These are phyloP conservation scores for Andricus quercusramuli DNA, from an alignment of 2,888 invertebrate species.

Conservation along the genomic window DNA sequence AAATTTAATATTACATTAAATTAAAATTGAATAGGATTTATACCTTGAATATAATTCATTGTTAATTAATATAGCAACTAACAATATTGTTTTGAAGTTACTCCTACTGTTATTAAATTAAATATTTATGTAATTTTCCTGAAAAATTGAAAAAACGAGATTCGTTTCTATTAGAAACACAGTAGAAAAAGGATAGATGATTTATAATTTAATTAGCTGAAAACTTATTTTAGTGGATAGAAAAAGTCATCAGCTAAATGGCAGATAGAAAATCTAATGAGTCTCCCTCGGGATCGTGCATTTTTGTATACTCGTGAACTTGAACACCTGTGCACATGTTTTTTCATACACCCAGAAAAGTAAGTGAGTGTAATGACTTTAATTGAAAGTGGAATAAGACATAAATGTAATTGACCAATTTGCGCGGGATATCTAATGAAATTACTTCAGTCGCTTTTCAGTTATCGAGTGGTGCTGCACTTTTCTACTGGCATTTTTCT, in stretches of 20 bases:
- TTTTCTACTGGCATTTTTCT: background rate
- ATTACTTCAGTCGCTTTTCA: background rate
- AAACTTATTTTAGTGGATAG: background rate
- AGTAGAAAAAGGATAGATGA: too few species aligned
- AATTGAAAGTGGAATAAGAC: background rate
- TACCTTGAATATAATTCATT: too few species aligned
- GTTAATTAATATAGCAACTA: too few species aligned
- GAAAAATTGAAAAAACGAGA: too few species aligned
- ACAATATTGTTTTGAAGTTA: too few species aligned
- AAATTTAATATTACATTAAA: background rate
- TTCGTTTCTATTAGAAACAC: too few species aligned
- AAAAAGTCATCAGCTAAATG: background rate
- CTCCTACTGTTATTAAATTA: too few species aligned
- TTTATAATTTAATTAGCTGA: too few species aligned
- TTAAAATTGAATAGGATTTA: too few species aligned
- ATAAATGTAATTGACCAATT: background rate
- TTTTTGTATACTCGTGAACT: background rate
- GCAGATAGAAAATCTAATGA: background rate
- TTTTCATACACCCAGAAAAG: background rate
- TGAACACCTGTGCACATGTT: background rate
- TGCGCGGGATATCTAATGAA: conserved; percentile 15
- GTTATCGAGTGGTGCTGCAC: background rate
- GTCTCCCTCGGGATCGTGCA: background rate
- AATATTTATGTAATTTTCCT: too few species aligned
- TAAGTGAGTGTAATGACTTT: background rate